phyloP scores from a whole-genome alignment of 1,140 invertebrate species.

The Piezodorus guildinii region DNA sequence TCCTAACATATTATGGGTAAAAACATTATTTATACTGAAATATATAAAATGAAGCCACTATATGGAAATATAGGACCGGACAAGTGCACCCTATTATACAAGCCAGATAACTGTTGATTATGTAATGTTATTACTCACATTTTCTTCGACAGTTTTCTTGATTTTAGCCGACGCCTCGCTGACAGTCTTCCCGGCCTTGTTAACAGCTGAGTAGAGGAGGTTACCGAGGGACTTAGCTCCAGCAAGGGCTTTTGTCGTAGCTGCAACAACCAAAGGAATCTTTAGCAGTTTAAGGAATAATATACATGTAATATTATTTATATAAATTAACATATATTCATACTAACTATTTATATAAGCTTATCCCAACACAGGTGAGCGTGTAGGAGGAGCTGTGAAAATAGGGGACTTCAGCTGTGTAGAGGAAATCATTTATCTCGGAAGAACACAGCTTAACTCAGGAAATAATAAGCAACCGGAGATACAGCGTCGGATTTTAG shows the following conservation, averaged over 20 bases:
- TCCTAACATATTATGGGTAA: too few relatives aligned
- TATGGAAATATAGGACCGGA: not conserved
- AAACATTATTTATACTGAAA: too few relatives aligned
- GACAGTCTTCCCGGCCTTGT: constrained; percentile 71
- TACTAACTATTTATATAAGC: too few relatives aligned
- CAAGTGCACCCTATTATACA: not conserved
- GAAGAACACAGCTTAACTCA: too few relatives aligned
- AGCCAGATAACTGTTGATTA: not conserved
- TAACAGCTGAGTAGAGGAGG: constrained; percentile 80
- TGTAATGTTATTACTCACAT: constrained; percentile 51
- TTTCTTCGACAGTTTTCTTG: constrained; percentile 91
- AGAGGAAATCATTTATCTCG: too few relatives aligned
- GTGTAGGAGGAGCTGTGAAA: too few relatives aligned
- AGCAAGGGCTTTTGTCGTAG: constrained; percentile 81
- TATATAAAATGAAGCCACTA: too few relatives aligned
- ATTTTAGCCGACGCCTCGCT: constrained; percentile 75
- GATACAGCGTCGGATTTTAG: too few relatives aligned
- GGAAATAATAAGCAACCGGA: too few relatives aligned
- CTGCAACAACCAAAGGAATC: constrained; percentile 43
- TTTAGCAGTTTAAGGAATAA: constrained; percentile 7
- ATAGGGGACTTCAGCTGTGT: too few relatives aligned
- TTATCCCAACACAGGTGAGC: too few relatives aligned
- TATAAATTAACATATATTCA: too few relatives aligned
- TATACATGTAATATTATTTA: constrained; percentile 3
- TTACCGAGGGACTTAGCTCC: constrained; percentile 85